Conservation (phyloP, 1,140 invertebrate genomes). For the Heliconius hewitsoni region DNA sequence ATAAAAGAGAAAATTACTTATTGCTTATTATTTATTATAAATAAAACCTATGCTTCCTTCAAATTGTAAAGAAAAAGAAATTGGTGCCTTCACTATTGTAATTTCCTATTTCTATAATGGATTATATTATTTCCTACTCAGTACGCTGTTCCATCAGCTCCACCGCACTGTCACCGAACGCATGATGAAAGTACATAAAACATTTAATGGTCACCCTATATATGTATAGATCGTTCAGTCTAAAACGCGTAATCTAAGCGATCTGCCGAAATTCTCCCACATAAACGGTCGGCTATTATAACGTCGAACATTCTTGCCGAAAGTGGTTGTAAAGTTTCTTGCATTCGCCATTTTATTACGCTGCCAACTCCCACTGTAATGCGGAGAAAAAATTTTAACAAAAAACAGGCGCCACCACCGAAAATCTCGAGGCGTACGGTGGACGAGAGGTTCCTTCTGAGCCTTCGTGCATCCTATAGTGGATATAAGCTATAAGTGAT, state of each 20-base stretch:
- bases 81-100: neutral
- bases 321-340: slow-evolving; percentile 74
- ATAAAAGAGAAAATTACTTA: too few species aligned
- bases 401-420: slow-evolving; percentile 78
- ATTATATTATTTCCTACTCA: neutral
- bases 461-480: slow-evolving; percentile 17
- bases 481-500: neutral
- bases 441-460: neutral
- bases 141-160: neutral
- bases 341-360: slow-evolving; percentile 75
- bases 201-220: neutral
- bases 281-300: slow-evolving; percentile 58
- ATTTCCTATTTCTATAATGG: neutral
- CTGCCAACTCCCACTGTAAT: slow-evolving; percentile 69
- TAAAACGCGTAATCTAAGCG: slow-evolving; percentile 48
- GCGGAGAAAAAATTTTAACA: slow-evolving; percentile 68
- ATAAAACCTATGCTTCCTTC: too few species aligned
- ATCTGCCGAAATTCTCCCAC: slow-evolving; percentile 52
- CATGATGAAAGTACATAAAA: neutral
- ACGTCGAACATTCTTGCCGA: slow-evolving; percentile 59
- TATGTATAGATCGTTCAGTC: slow-evolving; percentile 12
- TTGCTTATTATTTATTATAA: too few species aligned
- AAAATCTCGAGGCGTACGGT: slow-evolving; percentile 56
- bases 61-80: too few species aligned
- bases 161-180: neutral